Base-by-base conservation (phyloP, 2,113 vertebrate genomes). In the Ploceus nigricollis region DNA sequence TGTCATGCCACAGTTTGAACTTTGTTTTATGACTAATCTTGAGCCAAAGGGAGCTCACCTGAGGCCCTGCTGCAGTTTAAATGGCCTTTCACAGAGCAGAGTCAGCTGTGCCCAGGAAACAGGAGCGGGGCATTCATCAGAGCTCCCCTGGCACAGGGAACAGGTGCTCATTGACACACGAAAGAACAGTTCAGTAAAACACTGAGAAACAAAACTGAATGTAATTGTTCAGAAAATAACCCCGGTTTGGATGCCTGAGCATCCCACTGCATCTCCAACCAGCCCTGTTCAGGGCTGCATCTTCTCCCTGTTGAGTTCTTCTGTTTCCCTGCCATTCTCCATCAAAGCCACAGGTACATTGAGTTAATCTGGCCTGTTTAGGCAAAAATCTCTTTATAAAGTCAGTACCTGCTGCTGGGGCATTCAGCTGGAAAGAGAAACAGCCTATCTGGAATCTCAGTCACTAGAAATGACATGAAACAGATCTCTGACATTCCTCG, bases 31-130 rank as follows among this genome's bases (percentile, higher is more conserved):
- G 70, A 56, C 64, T 79, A n/a, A 89, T 66, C 88, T 39, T 3
- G 48, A 90, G 92, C 82, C 90, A 83, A 68, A 54, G 60, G 75
- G 40, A 72, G 90, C 76, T 96, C 92, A 80, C 82, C 90, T 76
- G 94, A 64, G 92, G 71, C 81, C 45, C n/a, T 0, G 0, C 19
- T 17, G 48, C 57, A 12, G 44, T 35, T 82, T 21, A 25, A 87
- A 81, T 42, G 15, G 56, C 71, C 37, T 45, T 47, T 75, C 78
- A 83, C 6, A 42, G 31, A 40, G 2, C 42, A 57, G 70, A 85
- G 70, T 6, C 35, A 3, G 48, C 57, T 39, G 35, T 44, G 63
- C 51, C 22, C 58, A 15, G 87, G 80, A 14, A 58, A 50, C 68
- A 51, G 94, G 31, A 73, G 77, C 15, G 0, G 57, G 80, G 71